Evolutionary conservation across 2,797 vertebrate species (phyloP).

Genomic region (Prionace glauca): DNA sequence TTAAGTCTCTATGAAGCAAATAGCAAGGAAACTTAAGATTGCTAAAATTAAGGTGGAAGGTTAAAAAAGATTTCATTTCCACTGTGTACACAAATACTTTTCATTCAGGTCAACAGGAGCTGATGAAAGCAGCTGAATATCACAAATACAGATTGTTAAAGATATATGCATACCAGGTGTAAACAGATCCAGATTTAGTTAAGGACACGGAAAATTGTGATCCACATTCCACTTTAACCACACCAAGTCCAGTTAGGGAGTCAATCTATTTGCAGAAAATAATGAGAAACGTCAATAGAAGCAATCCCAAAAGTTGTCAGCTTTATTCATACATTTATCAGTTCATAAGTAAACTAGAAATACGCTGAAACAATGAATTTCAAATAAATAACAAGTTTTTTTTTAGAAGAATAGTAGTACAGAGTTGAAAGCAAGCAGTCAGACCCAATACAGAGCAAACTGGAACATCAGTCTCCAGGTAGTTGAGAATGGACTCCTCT

Average conservation of each 20-base stretch:
- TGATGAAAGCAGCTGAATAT: not conserved
- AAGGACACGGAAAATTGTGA: constrained; percentile 97
- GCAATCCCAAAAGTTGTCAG: not conserved
- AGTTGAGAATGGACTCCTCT: not conserved
- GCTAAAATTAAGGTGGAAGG: not conserved
- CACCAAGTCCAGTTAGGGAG: constrained; percentile 88
- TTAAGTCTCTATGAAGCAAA: not conserved
- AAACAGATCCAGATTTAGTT: constrained; percentile 91
- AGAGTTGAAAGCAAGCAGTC: not conserved
- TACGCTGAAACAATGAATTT: not conserved
- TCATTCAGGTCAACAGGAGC: not conserved
- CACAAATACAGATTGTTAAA: not conserved
- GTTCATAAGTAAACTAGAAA: not conserved
- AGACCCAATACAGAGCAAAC: not conserved
- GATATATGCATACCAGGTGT: constrained; percentile 75
- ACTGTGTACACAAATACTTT: not conserved
- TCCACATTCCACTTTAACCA: constrained; percentile 94
- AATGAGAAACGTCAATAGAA: constrained; percentile 6
- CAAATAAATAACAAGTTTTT: not conserved
- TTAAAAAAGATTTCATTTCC: not conserved
- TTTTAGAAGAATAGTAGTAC: not conserved
- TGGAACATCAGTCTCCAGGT: not conserved
- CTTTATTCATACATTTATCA: not conserved
- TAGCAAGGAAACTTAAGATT: not conserved
- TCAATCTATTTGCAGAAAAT: constrained; percentile 70